phyloP scores from a whole-genome alignment of 1,140 invertebrate species.

The Cephus cinctus region DNA sequence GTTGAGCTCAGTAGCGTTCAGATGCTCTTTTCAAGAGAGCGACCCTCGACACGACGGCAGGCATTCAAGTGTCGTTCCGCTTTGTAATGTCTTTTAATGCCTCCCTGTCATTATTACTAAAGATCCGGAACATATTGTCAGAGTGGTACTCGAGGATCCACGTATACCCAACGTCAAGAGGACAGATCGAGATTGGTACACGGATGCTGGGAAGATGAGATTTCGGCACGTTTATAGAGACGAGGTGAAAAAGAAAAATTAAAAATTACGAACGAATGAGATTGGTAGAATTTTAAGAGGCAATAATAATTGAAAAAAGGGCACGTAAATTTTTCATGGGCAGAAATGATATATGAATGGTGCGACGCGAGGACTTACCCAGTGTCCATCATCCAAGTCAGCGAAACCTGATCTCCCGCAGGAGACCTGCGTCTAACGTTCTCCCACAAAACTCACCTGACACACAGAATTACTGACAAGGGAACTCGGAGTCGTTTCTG shows the following conservation, averaged over 20 bases:
- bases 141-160: constrained; percentile 34
- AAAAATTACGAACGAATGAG: no score
- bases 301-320: no score
- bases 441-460: constrained; percentile 56
- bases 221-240: no score
- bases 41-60: constrained; percentile 38
- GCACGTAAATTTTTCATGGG: no score
- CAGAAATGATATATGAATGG: no score
- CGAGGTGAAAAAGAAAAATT: no score
- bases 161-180: no score
- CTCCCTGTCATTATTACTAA: constrained; percentile 49
- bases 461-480: constrained; percentile 36
- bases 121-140: constrained; percentile 50
- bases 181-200: no score
- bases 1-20: constrained; percentile 35
- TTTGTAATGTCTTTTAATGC: constrained; percentile 53
- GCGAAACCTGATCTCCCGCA: constrained; percentile 16
- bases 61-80: constrained; percentile 52
- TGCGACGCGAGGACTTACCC: no score
- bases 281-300: no score
- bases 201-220: no score
- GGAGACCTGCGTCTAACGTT: constrained; percentile 36
- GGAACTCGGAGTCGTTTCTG: background rate
- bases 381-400: no score
- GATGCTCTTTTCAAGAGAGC: constrained; percentile 50